Base-by-base conservation (phyloP, 2,113 vertebrate genomes). In the Hydrochoerus hydrochaeris region DNA sequence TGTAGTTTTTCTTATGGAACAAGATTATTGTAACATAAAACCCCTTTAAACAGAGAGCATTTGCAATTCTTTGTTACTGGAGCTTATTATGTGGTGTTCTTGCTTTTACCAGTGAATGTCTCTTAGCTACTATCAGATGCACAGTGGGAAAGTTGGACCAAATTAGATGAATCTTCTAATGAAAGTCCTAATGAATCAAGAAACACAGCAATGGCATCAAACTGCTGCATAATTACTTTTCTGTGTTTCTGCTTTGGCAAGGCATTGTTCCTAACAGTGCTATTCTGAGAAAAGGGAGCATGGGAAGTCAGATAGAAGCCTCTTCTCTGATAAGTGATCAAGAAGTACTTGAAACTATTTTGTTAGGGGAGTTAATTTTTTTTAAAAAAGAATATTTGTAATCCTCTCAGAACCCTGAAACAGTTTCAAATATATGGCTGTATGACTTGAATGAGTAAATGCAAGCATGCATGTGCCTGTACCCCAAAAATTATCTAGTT, bases 281-380 rank as follows among this genome's bases (percentile, higher is more conserved):
- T 82, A 16, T 9, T 90, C 92, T 69, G 52, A 87, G 30, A 92
- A 32, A 38, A 93, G 84, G 67, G 67, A 92, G 77, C 32, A 22
- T 11, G 20, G 62, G 58, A 86, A 90, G 73, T 86, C 44, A 60
- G 35, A 86, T 63, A 73, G 81, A 87, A 94, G 38, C 22, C 41
- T 96, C 89, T 85, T 44, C 78, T 97, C 62, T 92, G 65, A 67
- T 60, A 67, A 90, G 63, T 93, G 90, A 92, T 86, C 86, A 95
- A 82, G 30, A 75, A 71, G 11, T 16, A 62, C 57, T 75, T 83
- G 63, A 81, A 81, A 52, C 69, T 28, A 20, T 90, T 73, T 93
- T 94, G 58, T 77, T 69, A 95, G 63, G 69, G 58, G 60, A 83
- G 44, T 82, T 95, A 38, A 88, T 41, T 22, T 41, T 94, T 52